Percentiles rank a stretch among this genome's conserved stretches.
Evolutionary conservation across 2,797 vertebrate species (phyloP).

Genomic region (Oreochromis mossambicus): DNA sequence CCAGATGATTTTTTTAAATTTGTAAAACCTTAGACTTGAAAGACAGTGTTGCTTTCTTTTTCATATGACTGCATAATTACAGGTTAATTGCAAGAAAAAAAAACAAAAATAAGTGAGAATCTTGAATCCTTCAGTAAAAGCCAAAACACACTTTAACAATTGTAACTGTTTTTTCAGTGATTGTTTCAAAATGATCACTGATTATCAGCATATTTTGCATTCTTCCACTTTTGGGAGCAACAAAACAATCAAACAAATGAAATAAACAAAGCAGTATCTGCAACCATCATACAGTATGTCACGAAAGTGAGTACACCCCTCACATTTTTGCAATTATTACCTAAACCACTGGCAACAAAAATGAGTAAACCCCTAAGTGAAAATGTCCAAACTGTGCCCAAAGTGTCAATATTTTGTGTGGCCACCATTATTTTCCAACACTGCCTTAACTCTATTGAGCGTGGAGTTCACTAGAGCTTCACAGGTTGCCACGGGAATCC

Average conservation of each 20-base stretch:
- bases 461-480: neutral
- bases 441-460: neutral
- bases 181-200: neutral
- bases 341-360: neutral
- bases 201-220: neutral
- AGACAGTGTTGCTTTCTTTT: too few species aligned
- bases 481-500: neutral
- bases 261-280: neutral
- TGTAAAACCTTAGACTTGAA: neutral
- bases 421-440: neutral
- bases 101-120: neutral
- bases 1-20: too few species aligned
- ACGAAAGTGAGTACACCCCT: neutral
- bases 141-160: neutral
- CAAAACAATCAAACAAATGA: neutral
- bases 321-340: neutral
- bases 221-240: neutral
- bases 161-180: neutral
- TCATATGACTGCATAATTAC: neutral
- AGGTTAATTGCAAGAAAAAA: neutral
- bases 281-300: neutral
- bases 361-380: neutral
- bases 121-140: neutral
- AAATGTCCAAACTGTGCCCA: neutral
- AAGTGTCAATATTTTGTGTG: neutral